Evolutionary conservation across 2,797 vertebrate species (phyloP).

Genomic region (Synanceia verrucosa): DNA sequence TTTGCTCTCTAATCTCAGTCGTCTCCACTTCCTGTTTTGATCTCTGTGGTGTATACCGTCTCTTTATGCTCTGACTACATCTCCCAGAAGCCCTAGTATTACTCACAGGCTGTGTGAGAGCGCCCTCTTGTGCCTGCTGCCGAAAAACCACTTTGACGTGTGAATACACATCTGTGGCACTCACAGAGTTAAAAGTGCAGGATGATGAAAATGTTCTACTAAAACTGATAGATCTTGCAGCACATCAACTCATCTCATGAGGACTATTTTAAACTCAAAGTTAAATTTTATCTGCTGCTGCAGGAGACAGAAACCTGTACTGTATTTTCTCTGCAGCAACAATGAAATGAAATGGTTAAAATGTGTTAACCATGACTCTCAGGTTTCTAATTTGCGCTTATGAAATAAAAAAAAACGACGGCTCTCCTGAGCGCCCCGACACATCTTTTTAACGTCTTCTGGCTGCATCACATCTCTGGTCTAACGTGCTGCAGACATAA

Average conservation of each 20-base stretch:
- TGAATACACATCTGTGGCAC: no score
- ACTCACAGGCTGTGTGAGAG: no score
- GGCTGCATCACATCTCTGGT: conserved; percentile 19
- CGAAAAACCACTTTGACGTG: no score
- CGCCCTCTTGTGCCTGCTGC: no score
- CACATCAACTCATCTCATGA: neutral
- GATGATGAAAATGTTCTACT: neutral
- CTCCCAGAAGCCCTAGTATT: no score
- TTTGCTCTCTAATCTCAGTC: no score
- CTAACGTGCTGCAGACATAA: conserved; percentile 27
- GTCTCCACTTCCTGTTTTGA: no score
- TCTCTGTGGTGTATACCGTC: no score
- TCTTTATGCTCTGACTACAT: no score
- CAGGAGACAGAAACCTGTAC: neutral
- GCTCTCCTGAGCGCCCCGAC: neutral
- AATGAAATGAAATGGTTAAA: neutral
- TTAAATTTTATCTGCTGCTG: neutral
- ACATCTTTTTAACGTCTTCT: neutral
- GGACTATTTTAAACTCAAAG: neutral
- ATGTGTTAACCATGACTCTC: neutral
- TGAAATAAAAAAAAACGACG: conserved; percentile 1
- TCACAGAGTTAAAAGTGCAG: no score
- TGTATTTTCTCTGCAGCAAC: neutral
- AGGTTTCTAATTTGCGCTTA: neutral
- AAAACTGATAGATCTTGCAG: neutral